Evolutionary conservation across 2,113 vertebrate species (phyloP), one percentile per base, ranked within the genome.

Genomic region (Lathamus discolor): DNA sequence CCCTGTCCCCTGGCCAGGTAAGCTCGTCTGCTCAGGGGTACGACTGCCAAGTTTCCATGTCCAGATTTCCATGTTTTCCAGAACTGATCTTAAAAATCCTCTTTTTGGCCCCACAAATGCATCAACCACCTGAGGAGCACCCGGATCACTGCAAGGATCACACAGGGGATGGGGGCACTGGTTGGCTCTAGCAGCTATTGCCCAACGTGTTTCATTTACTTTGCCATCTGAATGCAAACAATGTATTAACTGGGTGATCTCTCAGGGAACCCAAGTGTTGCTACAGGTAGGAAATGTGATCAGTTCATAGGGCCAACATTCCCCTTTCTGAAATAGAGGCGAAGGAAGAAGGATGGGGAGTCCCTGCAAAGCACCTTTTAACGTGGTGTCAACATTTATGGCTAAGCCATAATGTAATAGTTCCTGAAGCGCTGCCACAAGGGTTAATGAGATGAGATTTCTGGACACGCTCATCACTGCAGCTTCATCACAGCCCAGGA

Each of bases 401-500:
- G 92, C 92, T 12, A 4, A 68, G 85, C 88, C 83, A 95, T 92
- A 94, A 93, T 92, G 6, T 2, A 4, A 2, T 3, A 51, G 85
- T 35, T 86, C 83, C 84, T 83, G 84, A 64, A 94, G 90, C 31
- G 10, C 68, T 22, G 72, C 72, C 72, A 77, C 7, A 48, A 25
- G 79, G 54, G 22, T 72, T 93, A 86, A 96, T 75, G 55, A 52
- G 87, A 96, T 78, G 51, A 44, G 87, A 92, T 77, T 92, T 83
- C 48, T 28, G 85, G 79, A 37, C 62, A 48, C 3, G 1, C 39
- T 92, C 72, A 48, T 83, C 83, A 55, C 63, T 93, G 93, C 93
- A 91, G 93, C 91, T 91, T 79, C 93, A 67, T 61, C 87, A 78
- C 79, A 92, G 41, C 63, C 54, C 92, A 74, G 82, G 90, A 83